Percentiles rank a stretch among this genome's conserved stretches.
Conservation (phyloP, 1,140 invertebrate genomes). For the Drosophila busckii region DNA sequence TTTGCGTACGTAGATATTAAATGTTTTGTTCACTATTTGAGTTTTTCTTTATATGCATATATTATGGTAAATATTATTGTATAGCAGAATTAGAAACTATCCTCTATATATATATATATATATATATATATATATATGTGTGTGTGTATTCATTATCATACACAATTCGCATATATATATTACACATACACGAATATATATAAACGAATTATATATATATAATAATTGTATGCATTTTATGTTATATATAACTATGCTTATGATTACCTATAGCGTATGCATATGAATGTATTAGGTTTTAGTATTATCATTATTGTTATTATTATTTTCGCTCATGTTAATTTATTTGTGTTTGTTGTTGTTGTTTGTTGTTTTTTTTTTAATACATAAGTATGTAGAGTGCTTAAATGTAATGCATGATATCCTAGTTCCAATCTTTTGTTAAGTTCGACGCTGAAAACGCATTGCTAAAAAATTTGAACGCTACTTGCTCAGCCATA, state of each 20-base stretch:
- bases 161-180: constrained; percentile 28
- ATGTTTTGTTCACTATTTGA: constrained; percentile 51
- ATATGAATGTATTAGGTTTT: constrained; percentile 46
- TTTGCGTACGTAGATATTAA: constrained; percentile 24
- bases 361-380: constrained; percentile 33
- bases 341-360: not conserved
- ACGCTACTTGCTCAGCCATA: no score
- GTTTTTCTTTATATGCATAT: constrained; percentile 46
- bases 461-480: constrained; percentile 38
- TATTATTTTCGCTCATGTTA: constrained; percentile 2
- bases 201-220: constrained; percentile 22
- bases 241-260: constrained; percentile 47
- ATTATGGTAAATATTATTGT: constrained; percentile 41
- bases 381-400: constrained; percentile 71
- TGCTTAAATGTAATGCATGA: constrained; percentile 47
- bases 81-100: constrained; percentile 66
- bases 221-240: constrained; percentile 22
- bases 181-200: constrained; percentile 8
- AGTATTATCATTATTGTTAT: constrained; percentile 43
- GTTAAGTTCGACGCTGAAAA: constrained; percentile 33
- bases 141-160: constrained; percentile 50
- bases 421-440: constrained; percentile 19
- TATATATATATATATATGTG: constrained; percentile 27
- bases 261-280: constrained; percentile 56
- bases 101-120: constrained; percentile 39